phyloP scores from a whole-genome alignment of 2,888 invertebrate species.

The Andrena haemorrhoa region DNA sequence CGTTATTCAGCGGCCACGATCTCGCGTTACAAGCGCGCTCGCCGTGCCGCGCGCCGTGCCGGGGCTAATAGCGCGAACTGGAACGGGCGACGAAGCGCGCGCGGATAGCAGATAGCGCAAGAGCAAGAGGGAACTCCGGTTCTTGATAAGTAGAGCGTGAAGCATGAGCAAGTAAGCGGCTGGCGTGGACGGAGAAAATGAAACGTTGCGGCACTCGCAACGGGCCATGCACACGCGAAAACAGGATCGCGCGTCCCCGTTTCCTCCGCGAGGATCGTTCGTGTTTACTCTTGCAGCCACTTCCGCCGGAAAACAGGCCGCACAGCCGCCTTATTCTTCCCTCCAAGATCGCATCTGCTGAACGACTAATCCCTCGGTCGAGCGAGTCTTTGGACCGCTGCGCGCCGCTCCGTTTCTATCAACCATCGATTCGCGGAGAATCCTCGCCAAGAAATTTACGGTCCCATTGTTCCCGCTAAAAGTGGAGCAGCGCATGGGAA shows the following conservation, averaged over 20 bases:
- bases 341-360: not conserved
- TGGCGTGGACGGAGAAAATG: conserved; percentile 50
- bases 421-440: conserved; percentile 6
- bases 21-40: conserved; percentile 59
- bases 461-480: conserved; percentile 32
- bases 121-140: conserved; percentile 76
- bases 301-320: conserved; percentile 61
- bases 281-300: conserved; percentile 53
- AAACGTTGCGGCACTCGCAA: conserved; percentile 42
- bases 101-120: conserved; percentile 57
- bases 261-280: conserved; percentile 32
- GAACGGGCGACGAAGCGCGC: conserved; percentile 43
- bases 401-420: not conserved
- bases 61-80: conserved; percentile 55
- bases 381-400: not conserved
- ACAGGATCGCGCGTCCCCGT: conserved; percentile 12
- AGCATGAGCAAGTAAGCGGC: conserved; percentile 71
- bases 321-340: conserved; percentile 37
- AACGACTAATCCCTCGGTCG: not conserved
- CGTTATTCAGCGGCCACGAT: conserved; percentile 47
- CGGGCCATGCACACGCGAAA: conserved; percentile 37
- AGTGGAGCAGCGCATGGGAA: conserved; percentile 27
- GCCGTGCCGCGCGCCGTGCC: conserved; percentile 14
- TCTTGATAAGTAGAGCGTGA: conserved; percentile 83
- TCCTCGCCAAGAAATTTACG: conserved; percentile 33